Evolutionary conservation across 37 sponge, comb jelly and placozoan genomes (phyloP).

Genomic region (Ephydatia muelleri): DNA sequence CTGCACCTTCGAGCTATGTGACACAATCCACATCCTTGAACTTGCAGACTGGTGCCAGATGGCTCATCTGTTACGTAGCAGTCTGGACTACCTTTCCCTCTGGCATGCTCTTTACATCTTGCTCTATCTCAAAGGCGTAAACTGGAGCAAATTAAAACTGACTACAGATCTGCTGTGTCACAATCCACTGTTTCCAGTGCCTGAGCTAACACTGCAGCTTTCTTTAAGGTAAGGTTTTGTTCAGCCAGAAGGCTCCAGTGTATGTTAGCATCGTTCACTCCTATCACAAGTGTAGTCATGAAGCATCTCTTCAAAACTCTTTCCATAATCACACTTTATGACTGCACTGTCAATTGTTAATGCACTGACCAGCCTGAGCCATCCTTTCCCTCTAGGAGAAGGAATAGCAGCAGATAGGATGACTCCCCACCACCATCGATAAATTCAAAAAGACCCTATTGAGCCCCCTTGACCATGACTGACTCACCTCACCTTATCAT

Average conservation of each 20-base stretch:
- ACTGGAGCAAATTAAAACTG: background rate
- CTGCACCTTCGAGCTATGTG: slow-evolving; percentile 48
- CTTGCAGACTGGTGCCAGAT: slow-evolving; percentile 15
- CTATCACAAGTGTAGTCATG: background rate
- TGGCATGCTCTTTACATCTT: background rate
- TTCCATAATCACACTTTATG: too few relatives aligned
- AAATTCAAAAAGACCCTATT: too few relatives aligned
- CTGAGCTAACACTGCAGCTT: slow-evolving; percentile 20
- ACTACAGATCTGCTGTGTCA: slow-evolving; percentile 14
- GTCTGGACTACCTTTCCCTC: background rate
- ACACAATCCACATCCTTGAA: slow-evolving; percentile 37
- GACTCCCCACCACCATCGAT: too few relatives aligned
- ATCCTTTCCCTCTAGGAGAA: too few relatives aligned
- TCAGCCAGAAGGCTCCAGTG: slow-evolving; percentile 29
- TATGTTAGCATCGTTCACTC: background rate
- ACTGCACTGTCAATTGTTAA: too few relatives aligned
- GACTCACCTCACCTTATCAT: too few relatives aligned
- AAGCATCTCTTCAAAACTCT: too few relatives aligned
- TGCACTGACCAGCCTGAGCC: too few relatives aligned
- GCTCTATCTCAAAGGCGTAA: background rate
- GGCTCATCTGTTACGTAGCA: slow-evolving; percentile 52
- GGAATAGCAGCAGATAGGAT: too few relatives aligned
- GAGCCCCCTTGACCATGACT: too few relatives aligned
- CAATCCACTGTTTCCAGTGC: slow-evolving; percentile 38
- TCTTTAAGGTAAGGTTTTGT: slow-evolving; percentile 18